Evolutionary conservation across 2,113 vertebrate species (phyloP).

Genomic region (Phaethornis superciliosus): DNA sequence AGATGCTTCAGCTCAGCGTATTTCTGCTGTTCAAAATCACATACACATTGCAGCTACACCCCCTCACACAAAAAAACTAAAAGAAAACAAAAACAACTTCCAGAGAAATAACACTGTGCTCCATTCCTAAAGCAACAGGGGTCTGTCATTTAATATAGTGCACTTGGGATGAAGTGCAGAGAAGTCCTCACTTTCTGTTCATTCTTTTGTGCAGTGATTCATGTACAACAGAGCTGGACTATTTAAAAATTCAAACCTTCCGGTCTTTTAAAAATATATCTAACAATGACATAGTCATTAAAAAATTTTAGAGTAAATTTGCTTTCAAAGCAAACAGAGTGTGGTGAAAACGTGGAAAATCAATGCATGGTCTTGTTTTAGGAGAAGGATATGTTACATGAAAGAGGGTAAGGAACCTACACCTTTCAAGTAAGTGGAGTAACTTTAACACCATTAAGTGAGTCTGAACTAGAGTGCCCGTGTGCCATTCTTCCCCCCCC

Average conservation of each 20-base stretch:
- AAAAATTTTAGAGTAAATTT: slow-evolving; percentile 73
- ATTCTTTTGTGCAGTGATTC: slow-evolving; percentile 35
- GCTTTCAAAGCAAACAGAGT: slow-evolving; percentile 79
- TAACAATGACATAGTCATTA: slow-evolving; percentile 85
- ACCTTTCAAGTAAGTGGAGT: neutral
- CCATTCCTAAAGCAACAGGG: slow-evolving; percentile 50
- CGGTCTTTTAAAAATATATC: slow-evolving; percentile 65
- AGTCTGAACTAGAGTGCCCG: neutral
- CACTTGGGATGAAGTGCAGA: slow-evolving; percentile 43
- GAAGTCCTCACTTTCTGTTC: slow-evolving; percentile 45
- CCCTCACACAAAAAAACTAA: neutral
- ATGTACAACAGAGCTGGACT: slow-evolving; percentile 53
- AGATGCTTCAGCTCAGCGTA: neutral
- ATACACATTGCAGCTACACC: neutral
- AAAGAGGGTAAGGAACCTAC: slow-evolving; percentile 7
- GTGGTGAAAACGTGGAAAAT: slow-evolving; percentile 20
- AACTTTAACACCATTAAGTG: neutral
- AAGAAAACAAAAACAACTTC: neutral
- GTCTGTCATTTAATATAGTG: neutral
- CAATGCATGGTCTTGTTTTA: neutral
- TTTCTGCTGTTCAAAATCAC: neutral
- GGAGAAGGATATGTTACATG: neutral
- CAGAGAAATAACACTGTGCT: slow-evolving; percentile 10
- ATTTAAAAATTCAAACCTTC: slow-evolving; percentile 59
- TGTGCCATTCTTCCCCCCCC: neutral